Conservation (phyloP, 1,140 invertebrate genomes). For the Diprion similis region DNA sequence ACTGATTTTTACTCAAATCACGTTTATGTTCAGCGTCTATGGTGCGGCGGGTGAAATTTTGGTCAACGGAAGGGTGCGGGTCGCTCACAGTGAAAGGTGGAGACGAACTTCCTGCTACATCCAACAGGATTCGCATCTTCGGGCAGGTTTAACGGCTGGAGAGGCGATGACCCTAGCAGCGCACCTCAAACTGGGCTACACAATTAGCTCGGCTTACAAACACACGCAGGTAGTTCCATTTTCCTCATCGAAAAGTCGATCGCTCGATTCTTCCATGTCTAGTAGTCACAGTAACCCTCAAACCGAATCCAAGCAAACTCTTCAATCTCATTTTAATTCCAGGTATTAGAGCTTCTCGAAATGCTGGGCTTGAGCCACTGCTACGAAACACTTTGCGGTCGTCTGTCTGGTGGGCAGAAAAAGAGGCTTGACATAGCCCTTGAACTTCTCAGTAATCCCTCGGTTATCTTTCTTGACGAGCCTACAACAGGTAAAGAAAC, state of each 20-base stretch:
- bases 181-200: conserved; percentile 80
- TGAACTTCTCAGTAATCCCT: conserved; percentile 73
- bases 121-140: conserved; percentile 87
- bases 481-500: conserved; percentile 69
- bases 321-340: conserved; percentile 18
- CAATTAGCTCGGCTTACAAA: conserved; percentile 55
- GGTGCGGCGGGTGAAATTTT: conserved; percentile 72
- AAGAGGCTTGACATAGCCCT: conserved; percentile 77
- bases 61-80: conserved; percentile 78
- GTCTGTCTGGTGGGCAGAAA: conserved; percentile 75
- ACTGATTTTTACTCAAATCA: neutral
- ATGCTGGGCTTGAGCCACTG: conserved; percentile 67
- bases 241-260: neutral
- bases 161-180: conserved; percentile 88
- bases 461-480: conserved; percentile 81
- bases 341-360: conserved; percentile 67
- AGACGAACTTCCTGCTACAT: conserved; percentile 88
- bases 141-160: conserved; percentile 79
- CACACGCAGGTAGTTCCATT: conserved; percentile 49
- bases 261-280: neutral
- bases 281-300: neutral
- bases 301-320: neutral
- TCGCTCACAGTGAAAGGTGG: conserved; percentile 71
- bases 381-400: conserved; percentile 66
- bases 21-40: conserved; percentile 54